Evolutionary conservation across 92 coral and sea anemone genomes (phyloP), one percentile per base, ranked within the genome.

Genomic region (Zoanthus sansibaricus): DNA sequence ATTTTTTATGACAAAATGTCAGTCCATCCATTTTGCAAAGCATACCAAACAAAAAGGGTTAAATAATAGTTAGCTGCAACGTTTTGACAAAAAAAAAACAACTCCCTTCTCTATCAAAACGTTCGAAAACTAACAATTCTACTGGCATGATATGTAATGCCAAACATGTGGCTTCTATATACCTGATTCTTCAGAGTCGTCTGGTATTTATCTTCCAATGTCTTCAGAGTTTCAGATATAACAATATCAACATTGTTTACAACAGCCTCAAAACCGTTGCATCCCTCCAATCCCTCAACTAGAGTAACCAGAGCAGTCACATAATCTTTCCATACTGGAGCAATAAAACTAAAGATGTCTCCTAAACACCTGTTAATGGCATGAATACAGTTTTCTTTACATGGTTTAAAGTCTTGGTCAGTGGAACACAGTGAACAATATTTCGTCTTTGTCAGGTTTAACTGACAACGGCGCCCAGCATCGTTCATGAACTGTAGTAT

Each of bases 151-250:
- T 9, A 49, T 7, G 7, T 49, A 1, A 49, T 49, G 7, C 55
- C 7, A 49, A 9, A 7, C 0, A 49, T 49, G 5, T 49, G 55
- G 12, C 9, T 49, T 1, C 13, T 1, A 52, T 37, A 18, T 76
- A 76, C 82, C 82, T 76, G 59, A 6, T 76, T 4, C 47, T 54
- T 76, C 47, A 76, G 68, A 12, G 3, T 30, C 30, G 11, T 30
- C 21, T 30, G 17, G 82, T 54, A 76, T 76, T 20, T 76, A 3
- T 46, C 58, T 62, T 46, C 42, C 75, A 80, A 64, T 16, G 6
- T 80, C 75, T 66, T 64, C 85, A 42, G 20, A 80, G 85, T 75
- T 32, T 80, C 85, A 6, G 75, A 80, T 13, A 80, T 18, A 51
- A 33, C 11, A 7, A 46, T 13, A 14, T 64, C 75, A 10, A 80